Base-by-base conservation (phyloP, 2,888 invertebrate genomes). In the Oscheius onirici region DNA sequence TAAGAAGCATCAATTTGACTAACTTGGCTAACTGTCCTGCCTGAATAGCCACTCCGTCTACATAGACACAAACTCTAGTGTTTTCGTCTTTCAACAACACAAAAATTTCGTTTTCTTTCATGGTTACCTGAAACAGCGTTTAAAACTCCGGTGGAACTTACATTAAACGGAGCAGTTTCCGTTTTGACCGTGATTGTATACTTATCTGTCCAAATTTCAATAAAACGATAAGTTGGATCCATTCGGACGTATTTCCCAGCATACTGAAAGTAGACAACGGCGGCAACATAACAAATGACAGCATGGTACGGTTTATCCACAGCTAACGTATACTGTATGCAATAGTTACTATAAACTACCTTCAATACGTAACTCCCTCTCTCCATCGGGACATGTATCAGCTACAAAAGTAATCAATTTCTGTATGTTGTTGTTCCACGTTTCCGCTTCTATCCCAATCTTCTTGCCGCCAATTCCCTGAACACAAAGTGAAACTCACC, bases 161-260 rank as follows among this genome's bases (percentile, higher is more conserved):
- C 74, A 57, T 71, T 63, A 26, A 67, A 71, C 3, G 68, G 63
- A 17, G 71, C 66, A 17, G 63, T 57, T n/a, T 71, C 65, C 3
- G 71, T 71, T 28, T 51, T 52, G 5, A 74, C 67, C 11, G 66
- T 69, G 11, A 74, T 57, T 6, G 52, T 54, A 41, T 71, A 77
- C 17, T 61, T 67, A 57, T 73, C 69, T 3, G 73, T 71, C 60
- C 67, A 77, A 2, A 77, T 73, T 28, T 71, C 60, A 11, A 74
- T 63, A 41, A 57, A 70, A 15, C 44, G 34, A 15, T 72, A 73
- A 17, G 68, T 61, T 1, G 74, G 73, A 22, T 74, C 77, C 24
- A 77, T 71, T 43, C 60, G 49, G 8, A 77, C 61, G 3, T 65
- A 51, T 49, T 77, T 74, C 15, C 72, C 74, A 22, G 72, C 74